These are phyloP conservation scores for Austrolebias charrua DNA, from an alignment of 2,797 vertebrate genomes.

Conservation along the genomic window DNA sequence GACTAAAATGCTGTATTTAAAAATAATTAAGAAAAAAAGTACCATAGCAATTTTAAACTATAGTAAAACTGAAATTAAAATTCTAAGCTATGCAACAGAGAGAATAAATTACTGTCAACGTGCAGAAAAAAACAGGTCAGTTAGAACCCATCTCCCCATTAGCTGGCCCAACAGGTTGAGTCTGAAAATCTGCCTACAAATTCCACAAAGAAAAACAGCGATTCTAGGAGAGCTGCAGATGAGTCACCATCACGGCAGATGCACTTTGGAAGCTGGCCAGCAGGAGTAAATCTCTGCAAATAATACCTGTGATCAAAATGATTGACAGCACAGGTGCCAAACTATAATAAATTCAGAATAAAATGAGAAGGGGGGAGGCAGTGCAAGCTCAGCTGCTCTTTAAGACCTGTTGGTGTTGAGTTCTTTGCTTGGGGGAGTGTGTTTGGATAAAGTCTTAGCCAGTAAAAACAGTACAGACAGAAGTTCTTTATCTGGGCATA, in stretches of 20 bases:
- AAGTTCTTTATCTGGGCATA: conserved; percentile 40
- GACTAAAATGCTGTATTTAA: neutral
- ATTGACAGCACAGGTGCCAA: conserved; percentile 24
- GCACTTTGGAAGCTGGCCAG: conserved; percentile 45
- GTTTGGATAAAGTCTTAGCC: conserved; percentile 72
- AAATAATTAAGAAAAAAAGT: neutral
- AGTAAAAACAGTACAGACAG: conserved; percentile 62
- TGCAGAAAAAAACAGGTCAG: neutral
- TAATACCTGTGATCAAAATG: conserved; percentile 17
- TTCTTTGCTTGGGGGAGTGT: conserved; percentile 56
- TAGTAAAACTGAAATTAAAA: neutral
- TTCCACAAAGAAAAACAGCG: conserved; percentile 67
- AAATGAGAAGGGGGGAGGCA: conserved; percentile 16
- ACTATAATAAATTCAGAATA: conserved; percentile 12
- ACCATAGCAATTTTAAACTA: neutral
- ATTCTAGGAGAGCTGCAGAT: conserved; percentile 55
- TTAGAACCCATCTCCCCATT: neutral
- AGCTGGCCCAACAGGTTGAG: conserved; percentile 60
- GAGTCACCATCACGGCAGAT: conserved; percentile 63
- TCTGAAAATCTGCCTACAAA: conserved; percentile 60
- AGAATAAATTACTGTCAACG: neutral
- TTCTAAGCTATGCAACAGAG: neutral
- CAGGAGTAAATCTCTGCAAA: conserved; percentile 27
- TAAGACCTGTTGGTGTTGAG: conserved; percentile 25
- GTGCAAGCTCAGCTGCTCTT: conserved; percentile 15